phyloP scores from a whole-genome alignment of 2,113 vertebrate genomes.

The Tupaia tana region DNA sequence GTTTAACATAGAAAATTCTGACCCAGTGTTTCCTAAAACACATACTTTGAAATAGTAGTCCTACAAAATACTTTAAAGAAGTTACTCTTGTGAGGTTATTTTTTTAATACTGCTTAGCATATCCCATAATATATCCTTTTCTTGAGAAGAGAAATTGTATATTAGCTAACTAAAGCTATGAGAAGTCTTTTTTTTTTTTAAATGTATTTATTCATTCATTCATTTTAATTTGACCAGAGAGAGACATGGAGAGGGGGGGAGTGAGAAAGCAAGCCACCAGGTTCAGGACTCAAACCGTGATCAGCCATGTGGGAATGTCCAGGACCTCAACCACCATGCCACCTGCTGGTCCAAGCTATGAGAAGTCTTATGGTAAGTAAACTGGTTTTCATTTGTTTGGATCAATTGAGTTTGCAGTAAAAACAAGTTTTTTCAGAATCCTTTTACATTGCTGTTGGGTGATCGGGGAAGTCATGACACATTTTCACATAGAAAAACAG shows the following conservation, averaged over 20 bases:
- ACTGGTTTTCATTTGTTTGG: background rate
- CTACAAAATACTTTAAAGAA: constrained; percentile 11
- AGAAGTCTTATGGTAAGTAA: background rate
- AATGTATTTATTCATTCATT: no score
- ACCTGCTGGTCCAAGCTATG: no score
- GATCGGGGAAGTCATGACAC: no score
- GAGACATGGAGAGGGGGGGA: no score
- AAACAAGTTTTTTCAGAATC: background rate
- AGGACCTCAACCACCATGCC: no score
- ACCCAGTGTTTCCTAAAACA: background rate
- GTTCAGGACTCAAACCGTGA: no score
- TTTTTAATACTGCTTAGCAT: background rate
- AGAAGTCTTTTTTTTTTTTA: no score
- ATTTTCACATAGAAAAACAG: background rate
- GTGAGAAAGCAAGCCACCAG: no score
- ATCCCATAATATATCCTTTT: background rate
- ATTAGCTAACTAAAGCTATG: background rate
- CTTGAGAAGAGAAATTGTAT: background rate
- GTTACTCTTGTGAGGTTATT: background rate
- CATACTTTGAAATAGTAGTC: background rate
- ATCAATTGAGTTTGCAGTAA: constrained; percentile 26
- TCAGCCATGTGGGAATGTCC: no score
- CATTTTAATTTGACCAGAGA: no score
- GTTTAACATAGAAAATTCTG: background rate
- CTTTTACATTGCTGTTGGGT: background rate